Evolutionary conservation across 2,113 vertebrate species (phyloP).

Genomic region (Nanorana parkeri): DNA sequence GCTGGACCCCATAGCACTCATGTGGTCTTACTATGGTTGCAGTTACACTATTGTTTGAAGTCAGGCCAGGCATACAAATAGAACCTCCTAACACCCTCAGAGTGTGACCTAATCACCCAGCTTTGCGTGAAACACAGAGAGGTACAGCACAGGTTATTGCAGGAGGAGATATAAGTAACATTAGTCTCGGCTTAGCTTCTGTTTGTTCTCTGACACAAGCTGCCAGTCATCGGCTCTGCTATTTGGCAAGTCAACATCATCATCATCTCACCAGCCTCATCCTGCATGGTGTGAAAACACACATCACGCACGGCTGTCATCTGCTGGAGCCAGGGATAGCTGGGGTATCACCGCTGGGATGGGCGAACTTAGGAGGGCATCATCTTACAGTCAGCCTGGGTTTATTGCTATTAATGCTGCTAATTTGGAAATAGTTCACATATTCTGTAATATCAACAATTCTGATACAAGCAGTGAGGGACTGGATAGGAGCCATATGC

Average conservation of each 20-base stretch:
- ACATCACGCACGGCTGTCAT: neutral
- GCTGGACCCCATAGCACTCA: too few species aligned
- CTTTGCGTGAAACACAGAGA: neutral
- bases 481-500: too few species aligned
- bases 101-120: neutral
- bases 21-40: too few species aligned
- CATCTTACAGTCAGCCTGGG: neutral
- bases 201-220: neutral
- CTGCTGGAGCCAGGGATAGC: neutral
- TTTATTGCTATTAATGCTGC: neutral
- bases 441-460: too few species aligned
- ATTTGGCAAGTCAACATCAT: constrained; percentile 31
- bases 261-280: constrained; percentile 4
- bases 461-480: too few species aligned
- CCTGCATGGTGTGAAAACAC: constrained; percentile 16
- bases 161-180: constrained; percentile 2
- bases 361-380: neutral
- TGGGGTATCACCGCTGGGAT: neutral
- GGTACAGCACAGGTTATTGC: neutral
- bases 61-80: neutral
- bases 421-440: neutral
- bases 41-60: neutral
- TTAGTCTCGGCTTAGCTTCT: neutral
- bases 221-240: constrained; percentile 12
- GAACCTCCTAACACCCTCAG: neutral